Conservation (phyloP, 2,797 vertebrate genomes). For the Rhabdophis nuchalis region DNA sequence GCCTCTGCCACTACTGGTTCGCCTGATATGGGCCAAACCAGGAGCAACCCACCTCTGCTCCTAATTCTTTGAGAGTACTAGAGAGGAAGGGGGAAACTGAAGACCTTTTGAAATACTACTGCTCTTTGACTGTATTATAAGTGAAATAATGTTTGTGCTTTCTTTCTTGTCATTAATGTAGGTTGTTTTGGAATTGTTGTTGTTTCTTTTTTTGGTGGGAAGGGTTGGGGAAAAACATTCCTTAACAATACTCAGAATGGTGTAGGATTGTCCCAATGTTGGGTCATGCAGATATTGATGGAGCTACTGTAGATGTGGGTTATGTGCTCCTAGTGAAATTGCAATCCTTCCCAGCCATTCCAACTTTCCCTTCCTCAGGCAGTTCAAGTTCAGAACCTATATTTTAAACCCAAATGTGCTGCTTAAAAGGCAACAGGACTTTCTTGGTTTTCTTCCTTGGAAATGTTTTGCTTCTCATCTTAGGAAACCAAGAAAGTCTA, state of each 20-base stretch:
- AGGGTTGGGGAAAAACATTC: not conserved
- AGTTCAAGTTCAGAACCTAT: not conserved
- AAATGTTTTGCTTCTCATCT: not conserved
- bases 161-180: not conserved
- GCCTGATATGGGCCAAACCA: too few species aligned
- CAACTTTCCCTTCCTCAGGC: not conserved
- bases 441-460: not conserved
- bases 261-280: not conserved
- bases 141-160: not conserved
- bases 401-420: not conserved
- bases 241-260: not conserved
- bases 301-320: not conserved
- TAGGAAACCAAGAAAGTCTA: not conserved
- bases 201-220: not conserved
- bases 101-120: constrained; percentile 8
- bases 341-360: not conserved
- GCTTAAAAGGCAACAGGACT: not conserved
- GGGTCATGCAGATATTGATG: not conserved
- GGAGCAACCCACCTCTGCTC: not conserved
- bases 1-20: too few species aligned
- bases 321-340: not conserved
- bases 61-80: constrained; percentile 13
- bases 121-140: constrained; percentile 14
- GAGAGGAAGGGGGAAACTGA: not conserved
- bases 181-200: not conserved